Conservation (phyloP, 2,113 vertebrate genomes). For the Heliornis fulica region DNA sequence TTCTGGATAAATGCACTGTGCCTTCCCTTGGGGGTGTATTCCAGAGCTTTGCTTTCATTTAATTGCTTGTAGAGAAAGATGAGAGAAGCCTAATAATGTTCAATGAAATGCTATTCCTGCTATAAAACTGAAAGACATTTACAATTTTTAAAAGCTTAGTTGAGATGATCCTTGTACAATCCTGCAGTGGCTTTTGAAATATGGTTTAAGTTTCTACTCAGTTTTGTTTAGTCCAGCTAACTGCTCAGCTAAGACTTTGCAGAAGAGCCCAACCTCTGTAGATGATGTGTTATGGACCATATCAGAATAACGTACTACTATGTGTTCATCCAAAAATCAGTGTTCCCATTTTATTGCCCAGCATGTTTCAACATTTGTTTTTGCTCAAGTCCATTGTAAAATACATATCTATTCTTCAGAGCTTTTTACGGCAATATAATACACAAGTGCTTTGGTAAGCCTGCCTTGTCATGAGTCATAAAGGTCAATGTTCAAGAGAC, state of each 20-base stretch:
- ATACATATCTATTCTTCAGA: background rate
- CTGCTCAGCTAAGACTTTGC: background rate
- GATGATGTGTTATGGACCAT: background rate
- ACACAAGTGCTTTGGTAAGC: background rate
- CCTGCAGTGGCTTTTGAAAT: background rate
- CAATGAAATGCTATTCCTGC: background rate
- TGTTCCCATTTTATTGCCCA: background rate
- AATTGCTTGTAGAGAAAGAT: background rate
- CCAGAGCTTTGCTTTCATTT: background rate
- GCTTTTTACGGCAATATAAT: background rate
- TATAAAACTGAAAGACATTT: background rate
- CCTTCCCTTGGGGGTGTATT: background rate
- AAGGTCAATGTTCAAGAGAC: background rate
- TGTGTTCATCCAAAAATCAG: background rate
- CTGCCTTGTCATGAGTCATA: background rate
- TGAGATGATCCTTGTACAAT: background rate
- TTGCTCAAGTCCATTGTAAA: background rate
- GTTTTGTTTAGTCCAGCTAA: background rate
- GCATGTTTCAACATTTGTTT: background rate
- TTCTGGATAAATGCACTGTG: background rate
- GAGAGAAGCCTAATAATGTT: background rate
- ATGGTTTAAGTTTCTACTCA: background rate
- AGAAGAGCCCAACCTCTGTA: background rate
- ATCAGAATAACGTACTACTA: background rate
- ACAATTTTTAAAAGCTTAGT: background rate